Evolutionary conservation across 2,113 vertebrate species (phyloP), one percentile per base, ranked within the genome.

Genomic region (Halichoeres trimaculatus): DNA sequence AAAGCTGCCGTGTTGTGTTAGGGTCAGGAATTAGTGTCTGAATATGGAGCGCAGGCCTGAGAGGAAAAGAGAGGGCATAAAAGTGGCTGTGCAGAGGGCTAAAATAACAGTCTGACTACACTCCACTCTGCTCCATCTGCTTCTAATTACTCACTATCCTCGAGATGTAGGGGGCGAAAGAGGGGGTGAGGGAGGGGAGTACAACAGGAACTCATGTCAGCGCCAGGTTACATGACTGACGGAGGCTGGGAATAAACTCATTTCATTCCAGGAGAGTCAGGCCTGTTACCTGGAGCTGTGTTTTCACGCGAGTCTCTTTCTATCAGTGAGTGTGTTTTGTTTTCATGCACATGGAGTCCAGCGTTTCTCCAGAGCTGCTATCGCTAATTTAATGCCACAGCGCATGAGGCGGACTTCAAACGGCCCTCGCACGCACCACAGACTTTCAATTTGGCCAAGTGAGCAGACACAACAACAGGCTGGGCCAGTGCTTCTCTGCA

Each of bases 151-250:
- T 83, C 90, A 85, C 83, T 72, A 86, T 89, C 94, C 93, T 94
- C 70, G 92, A 95, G 78, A 80, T 72, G 76, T 78, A 80, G 75
- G 95, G 92, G 93, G 91, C 23, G 38, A 45, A 71, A 36, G 60
- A 54, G 73, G 71, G 71, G 6, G 62, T 34, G 43, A 61, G 24
- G 57, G 54, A 75, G 74, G 71, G 8, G 62, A 40, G 67, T 51
- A 70, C 57, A 61, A 75, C 80, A 86, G 81, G 75, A 86, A 89
- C 78, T 87, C 69, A 93, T 95, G 95, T 96, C 94, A 96, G 95
- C 89, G 83, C 92, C 83, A 92, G 94, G 92, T 95, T 95, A 82
- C 76, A 76, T 69, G 80, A 80, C 58, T 34, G 75, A 73, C 43
- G 19, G 55, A 84, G 70, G 82, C 82, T 83, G 80, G 90, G 91